Conservation (phyloP, 2,797 vertebrate species). For the Rhyacichthys aspro region DNA sequence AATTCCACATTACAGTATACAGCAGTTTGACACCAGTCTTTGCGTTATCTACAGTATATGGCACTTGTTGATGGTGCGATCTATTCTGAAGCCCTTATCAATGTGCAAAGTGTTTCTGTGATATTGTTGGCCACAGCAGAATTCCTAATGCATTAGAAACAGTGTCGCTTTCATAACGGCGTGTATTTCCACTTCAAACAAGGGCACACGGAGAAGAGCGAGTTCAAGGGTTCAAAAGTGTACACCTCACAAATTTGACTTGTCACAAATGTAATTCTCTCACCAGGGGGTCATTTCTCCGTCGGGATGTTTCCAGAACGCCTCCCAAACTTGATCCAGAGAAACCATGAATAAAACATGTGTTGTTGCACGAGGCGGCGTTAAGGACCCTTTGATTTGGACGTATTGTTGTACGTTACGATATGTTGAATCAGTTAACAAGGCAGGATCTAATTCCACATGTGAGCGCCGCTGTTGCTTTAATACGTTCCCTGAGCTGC, state of each 20-base stretch:
- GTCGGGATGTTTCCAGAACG: neutral
- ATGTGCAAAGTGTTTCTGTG: neutral
- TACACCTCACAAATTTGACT: neutral
- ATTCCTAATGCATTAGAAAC: conserved; percentile 1
- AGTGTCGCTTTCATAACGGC: neutral
- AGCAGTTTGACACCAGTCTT: too few relatives aligned
- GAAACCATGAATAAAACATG: neutral
- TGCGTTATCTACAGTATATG: too few relatives aligned
- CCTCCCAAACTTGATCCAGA: neutral
- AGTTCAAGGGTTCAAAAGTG: conserved; percentile 23
- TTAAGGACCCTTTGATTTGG: neutral
- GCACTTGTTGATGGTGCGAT: too few relatives aligned
- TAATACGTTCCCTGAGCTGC: conserved; percentile 4
- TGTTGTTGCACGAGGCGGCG: neutral
- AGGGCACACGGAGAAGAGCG: conserved; percentile 2
- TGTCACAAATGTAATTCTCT: conserved; percentile 5
- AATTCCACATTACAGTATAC: too few relatives aligned
- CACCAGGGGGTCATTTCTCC: conserved; percentile 4
- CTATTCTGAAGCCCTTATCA: neutral
- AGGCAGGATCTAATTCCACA: conserved; percentile 10
- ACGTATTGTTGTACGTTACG: conserved; percentile 1
- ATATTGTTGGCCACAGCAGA: neutral
- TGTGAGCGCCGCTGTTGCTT: neutral
- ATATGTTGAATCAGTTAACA: conserved; percentile 14
- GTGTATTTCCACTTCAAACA: conserved; percentile 15